A percentile compares a stretch with the other conserved stretches of the same genome.
Conservation (phyloP, 2,113 vertebrate genomes). For the Panurus biarmicus region DNA sequence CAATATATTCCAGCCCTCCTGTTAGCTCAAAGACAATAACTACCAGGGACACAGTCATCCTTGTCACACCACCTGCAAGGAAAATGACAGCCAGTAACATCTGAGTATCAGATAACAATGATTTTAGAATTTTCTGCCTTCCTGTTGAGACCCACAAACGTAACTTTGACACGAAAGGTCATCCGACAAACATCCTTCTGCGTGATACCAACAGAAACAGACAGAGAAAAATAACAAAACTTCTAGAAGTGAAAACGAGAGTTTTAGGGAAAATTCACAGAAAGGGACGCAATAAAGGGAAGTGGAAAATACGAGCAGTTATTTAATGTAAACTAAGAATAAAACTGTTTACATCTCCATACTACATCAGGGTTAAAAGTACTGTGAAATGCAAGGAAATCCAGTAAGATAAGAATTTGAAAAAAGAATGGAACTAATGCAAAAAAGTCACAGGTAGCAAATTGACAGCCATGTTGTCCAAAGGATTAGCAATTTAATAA, state of each 20-base stretch:
- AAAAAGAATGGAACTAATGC: not conserved
- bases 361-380: not conserved
- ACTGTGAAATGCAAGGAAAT: not conserved
- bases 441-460: not conserved
- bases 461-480: not conserved
- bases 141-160: not conserved
- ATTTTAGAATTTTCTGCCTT: not conserved
- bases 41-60: constrained; percentile 97
- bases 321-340: not conserved
- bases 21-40: constrained; percentile 98
- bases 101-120: not conserved
- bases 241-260: not conserved
- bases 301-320: not conserved
- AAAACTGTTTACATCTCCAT: not conserved
- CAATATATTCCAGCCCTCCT: constrained; percentile 95
- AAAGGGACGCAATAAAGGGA: not conserved
- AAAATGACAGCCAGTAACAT: not conserved
- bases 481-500: not conserved
- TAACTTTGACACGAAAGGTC: not conserved
- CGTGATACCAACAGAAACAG: not conserved
- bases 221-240: not conserved
- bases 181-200: not conserved
- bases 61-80: constrained; percentile 89
- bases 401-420: not conserved
- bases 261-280: not conserved